Evolutionary conservation across 2,113 vertebrate species (phyloP).

Genomic region (Hyla sarda): DNA sequence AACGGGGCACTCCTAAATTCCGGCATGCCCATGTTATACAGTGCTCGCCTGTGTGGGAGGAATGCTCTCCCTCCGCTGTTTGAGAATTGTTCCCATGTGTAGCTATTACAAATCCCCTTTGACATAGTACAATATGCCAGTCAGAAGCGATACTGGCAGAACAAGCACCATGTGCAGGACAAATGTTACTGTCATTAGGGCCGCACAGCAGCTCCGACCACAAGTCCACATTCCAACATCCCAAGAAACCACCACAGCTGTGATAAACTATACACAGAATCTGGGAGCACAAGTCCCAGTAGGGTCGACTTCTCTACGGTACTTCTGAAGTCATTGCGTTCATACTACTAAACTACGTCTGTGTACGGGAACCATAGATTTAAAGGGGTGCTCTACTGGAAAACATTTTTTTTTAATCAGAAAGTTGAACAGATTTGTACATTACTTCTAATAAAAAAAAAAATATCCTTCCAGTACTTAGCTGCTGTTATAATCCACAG

Average conservation of each 20-base stretch:
- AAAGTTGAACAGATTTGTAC: too few species aligned
- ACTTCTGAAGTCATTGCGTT: not conserved
- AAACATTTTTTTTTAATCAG: too few species aligned
- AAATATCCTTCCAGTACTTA: too few species aligned
- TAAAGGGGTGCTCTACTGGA: too few species aligned
- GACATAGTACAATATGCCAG: conserved; percentile 53
- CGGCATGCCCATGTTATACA: not conserved
- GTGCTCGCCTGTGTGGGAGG: conserved; percentile 19
- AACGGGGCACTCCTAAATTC: conserved; percentile 28
- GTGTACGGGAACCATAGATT: not conserved
- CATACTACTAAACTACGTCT: not conserved
- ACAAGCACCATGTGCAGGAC: conserved; percentile 50
- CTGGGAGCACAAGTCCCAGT: not conserved
- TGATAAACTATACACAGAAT: conserved; percentile 32
- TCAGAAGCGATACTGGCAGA: conserved; percentile 41
- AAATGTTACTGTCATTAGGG: conserved; percentile 52
- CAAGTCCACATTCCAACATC: conserved; percentile 47
- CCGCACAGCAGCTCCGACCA: conserved; percentile 31
- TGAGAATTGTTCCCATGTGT: conserved; percentile 57
- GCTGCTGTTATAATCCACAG: too few species aligned
- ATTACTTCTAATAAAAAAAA: too few species aligned
- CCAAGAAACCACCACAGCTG: conserved; percentile 49
- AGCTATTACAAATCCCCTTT: conserved; percentile 46
- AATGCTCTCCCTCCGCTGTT: conserved; percentile 8
- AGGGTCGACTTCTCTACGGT: not conserved